Conservation (phyloP, 2,888 invertebrate genomes). For the Rhagium mordax region DNA sequence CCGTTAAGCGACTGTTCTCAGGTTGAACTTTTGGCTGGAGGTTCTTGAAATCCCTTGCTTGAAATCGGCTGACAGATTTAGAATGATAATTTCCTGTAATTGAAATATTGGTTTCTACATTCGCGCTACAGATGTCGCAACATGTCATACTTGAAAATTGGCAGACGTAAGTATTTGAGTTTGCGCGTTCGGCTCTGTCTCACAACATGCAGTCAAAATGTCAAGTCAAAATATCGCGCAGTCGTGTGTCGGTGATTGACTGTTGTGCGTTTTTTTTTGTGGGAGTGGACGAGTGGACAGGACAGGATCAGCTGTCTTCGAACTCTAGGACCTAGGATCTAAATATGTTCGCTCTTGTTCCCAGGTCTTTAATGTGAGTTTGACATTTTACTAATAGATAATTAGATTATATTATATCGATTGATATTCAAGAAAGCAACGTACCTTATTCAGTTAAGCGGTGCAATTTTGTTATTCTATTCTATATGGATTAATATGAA, state of each 20-base stretch:
- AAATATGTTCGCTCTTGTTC: constrained; percentile 65
- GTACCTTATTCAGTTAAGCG: not conserved
- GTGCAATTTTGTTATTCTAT: too few relatives aligned
- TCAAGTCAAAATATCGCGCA: constrained; percentile 35
- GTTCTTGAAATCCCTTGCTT: too few relatives aligned
- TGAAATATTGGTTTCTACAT: too few relatives aligned
- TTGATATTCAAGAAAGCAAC: not conserved
- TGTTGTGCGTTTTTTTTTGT: constrained; percentile 25
- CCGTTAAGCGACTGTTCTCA: too few relatives aligned
- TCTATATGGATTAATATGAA: constrained; percentile 44
- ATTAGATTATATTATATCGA: not conserved
- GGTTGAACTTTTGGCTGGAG: too few relatives aligned
- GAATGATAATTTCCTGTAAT: too few relatives aligned
- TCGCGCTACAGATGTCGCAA: not conserved
- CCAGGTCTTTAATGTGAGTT: constrained; percentile 64
- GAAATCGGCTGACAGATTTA: too few relatives aligned
- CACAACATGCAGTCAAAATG: not conserved
- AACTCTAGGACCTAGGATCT: constrained; percentile 47
- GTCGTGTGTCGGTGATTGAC: constrained; percentile 12
- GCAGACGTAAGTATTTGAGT: not conserved
- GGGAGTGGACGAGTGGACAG: too few relatives aligned
- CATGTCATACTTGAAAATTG: not conserved
- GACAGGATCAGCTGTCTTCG: constrained; percentile 41
- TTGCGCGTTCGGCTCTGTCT: not conserved
- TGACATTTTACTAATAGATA: constrained; percentile 19